phyloP scores from a whole-genome alignment of 2,797 vertebrate species.

The Argentina silus region DNA sequence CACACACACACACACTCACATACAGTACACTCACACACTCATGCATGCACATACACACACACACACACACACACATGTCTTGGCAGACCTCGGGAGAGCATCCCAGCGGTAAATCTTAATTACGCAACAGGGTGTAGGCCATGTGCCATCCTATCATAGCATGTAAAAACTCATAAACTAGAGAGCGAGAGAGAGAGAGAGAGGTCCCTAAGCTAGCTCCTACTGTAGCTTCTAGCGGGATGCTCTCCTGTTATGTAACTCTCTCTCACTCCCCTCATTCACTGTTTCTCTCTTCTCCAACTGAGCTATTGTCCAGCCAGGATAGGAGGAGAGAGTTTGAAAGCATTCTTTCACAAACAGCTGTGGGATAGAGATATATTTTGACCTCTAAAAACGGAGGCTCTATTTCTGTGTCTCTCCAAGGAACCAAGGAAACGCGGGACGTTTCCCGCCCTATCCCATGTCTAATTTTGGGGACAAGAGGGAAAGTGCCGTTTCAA shows the following conservation, averaged over 20 bases:
- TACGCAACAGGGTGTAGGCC: constrained; percentile 64
- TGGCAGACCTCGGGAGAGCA: constrained; percentile 19
- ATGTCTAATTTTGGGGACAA: constrained; percentile 27
- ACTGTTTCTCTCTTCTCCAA: too few species aligned
- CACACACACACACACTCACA: neutral
- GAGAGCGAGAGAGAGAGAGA: neutral
- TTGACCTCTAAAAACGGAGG: neutral
- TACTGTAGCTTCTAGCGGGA: neutral
- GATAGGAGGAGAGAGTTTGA: too few species aligned
- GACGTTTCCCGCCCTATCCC: neutral
- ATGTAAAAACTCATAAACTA: neutral
- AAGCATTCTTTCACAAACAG: neutral
- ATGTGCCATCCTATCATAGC: neutral
- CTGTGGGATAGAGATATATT: neutral
- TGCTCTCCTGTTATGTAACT: neutral
- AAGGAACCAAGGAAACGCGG: neutral
- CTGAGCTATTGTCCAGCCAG: too few species aligned
- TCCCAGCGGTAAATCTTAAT: constrained; percentile 73
- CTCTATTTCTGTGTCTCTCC: neutral
- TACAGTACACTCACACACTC: neutral
- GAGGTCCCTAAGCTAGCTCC: neutral
- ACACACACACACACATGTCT: constrained; percentile 4
- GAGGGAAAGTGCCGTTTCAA: constrained; percentile 29
- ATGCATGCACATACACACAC: neutral
- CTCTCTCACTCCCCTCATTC: neutral